Evolutionary conservation across 2,113 vertebrate species (phyloP).

Genomic region (Cichladusa arquata): DNA sequence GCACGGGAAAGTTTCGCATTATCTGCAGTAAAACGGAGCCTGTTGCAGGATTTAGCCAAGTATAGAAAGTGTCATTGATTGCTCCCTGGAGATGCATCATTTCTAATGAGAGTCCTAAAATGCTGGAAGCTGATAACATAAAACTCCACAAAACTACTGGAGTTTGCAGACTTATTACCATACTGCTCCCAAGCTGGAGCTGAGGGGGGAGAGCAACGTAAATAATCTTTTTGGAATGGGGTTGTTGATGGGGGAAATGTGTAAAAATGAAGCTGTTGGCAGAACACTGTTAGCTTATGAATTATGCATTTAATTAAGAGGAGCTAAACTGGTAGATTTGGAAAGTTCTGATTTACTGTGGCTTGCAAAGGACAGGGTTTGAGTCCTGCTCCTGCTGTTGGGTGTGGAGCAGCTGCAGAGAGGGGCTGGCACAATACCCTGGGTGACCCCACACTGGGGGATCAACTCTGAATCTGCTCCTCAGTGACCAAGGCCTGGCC

Average conservation of each 20-base stretch:
- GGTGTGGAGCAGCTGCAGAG: neutral
- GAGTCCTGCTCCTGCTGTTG: neutral
- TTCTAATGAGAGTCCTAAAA: conserved; percentile 64
- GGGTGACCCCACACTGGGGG: accelerated
- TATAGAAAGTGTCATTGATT: conserved; percentile 34
- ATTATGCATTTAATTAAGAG: conserved; percentile 81
- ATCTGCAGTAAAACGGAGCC: neutral
- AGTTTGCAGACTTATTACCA: conserved; percentile 56
- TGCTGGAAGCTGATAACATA: conserved; percentile 33
- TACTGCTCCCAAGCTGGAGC: neutral
- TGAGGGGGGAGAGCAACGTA: neutral
- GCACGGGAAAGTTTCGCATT: neutral
- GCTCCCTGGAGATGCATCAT: conserved; percentile 38
- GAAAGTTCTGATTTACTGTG: conserved; percentile 62
- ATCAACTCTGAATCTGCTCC: neutral
- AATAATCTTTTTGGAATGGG: conserved; percentile 63
- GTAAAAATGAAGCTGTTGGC: conserved; percentile 68
- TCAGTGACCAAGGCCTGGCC: neutral
- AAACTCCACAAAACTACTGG: conserved; percentile 43
- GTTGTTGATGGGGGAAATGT: conserved; percentile 50
- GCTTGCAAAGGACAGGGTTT: conserved; percentile 39
- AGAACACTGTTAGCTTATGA: conserved; percentile 66
- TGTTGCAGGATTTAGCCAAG: conserved; percentile 11
- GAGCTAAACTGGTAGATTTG: conserved; percentile 66
- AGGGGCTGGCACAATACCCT: neutral